Percentiles rank a stretch among this genome's conserved stretches.
These are phyloP conservation scores for Numenius phaeopus DNA, from an alignment of 2,797 vertebrate species.

Conservation along the genomic window DNA sequence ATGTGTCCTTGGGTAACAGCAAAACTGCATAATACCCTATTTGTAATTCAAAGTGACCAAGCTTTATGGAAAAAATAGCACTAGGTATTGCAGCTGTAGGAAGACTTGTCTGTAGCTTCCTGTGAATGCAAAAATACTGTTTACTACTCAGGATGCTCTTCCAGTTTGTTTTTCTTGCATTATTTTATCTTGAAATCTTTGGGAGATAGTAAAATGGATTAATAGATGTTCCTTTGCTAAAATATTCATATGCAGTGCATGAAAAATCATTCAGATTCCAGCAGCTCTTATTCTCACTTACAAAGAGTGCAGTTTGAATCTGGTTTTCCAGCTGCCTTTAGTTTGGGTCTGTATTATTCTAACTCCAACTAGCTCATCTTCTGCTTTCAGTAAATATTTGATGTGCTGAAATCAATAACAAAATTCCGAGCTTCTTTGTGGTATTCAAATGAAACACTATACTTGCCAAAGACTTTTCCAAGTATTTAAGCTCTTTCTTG, in stretches of 20 bases:
- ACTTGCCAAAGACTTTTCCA: background rate
- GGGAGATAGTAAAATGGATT: background rate
- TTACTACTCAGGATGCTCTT: background rate
- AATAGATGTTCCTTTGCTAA: background rate
- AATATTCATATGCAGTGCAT: background rate
- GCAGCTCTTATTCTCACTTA: background rate
- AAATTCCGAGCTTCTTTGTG: background rate
- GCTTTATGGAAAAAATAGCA: background rate
- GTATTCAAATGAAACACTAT: background rate
- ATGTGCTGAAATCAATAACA: background rate
- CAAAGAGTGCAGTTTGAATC: background rate
- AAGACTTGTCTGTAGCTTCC: background rate
- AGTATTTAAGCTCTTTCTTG: background rate
- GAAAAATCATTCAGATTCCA: background rate
- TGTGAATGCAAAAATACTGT: background rate
- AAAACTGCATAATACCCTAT: background rate
- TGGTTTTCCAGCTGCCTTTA: background rate
- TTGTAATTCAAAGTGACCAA: background rate
- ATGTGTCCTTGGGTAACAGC: background rate
- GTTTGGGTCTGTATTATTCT: background rate
- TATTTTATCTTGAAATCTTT: background rate
- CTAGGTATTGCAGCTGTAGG: background rate
- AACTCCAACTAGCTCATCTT: background rate
- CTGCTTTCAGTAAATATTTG: background rate
- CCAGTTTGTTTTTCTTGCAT: background rate